Conservation (phyloP, 92 coral and sea anemone genomes). For the Porites lobata region DNA sequence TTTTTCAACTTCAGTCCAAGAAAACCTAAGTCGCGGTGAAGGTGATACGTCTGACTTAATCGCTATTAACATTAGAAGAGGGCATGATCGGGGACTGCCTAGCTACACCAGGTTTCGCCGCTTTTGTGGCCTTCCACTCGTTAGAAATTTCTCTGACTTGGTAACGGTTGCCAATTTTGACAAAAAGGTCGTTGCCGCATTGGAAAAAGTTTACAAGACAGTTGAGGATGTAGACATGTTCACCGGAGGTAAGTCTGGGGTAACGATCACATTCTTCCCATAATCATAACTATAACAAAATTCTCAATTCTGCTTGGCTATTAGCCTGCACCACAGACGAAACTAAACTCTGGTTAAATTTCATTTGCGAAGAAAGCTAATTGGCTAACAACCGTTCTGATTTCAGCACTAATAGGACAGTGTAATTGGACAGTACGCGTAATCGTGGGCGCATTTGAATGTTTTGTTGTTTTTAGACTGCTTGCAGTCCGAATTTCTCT, state of each 20-base stretch:
- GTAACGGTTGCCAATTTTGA: neutral
- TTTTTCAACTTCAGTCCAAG: conserved; percentile 20
- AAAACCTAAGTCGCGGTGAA: conserved; percentile 16
- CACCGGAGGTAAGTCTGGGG: neutral
- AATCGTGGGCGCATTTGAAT: too few relatives aligned
- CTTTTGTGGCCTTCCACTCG: neutral
- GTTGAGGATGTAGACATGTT: conserved; percentile 11
- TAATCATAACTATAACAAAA: too few relatives aligned
- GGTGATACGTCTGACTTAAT: conserved; percentile 14
- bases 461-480: too few relatives aligned
- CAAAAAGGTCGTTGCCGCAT: neutral
- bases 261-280: too few relatives aligned
- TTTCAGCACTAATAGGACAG: too few relatives aligned
- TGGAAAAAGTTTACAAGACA: neutral
- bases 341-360: too few relatives aligned
- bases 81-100: conserved; percentile 24
- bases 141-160: neutral
- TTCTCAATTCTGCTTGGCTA: too few relatives aligned
- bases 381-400: too few relatives aligned
- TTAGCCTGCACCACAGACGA: too few relatives aligned
- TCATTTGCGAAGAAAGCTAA: too few relatives aligned
- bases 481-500: too few relatives aligned
- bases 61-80: conserved; percentile 10
- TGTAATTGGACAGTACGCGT: too few relatives aligned
- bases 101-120: conserved; percentile 9